Conservation (phyloP, 2,888 invertebrate genomes). For the Cactoblastis cactorum region DNA sequence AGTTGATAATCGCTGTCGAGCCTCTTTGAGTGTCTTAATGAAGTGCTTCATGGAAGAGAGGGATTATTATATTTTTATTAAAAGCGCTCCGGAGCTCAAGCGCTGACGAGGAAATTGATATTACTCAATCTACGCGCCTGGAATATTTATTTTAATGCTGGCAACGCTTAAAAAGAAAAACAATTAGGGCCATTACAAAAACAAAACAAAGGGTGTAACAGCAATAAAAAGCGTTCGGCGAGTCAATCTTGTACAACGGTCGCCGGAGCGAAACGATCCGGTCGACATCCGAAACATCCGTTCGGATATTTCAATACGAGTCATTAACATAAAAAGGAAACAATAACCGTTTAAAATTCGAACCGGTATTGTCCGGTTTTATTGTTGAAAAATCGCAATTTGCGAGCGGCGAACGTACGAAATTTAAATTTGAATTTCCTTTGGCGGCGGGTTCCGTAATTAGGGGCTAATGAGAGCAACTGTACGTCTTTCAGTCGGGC, state of each 20-base stretch:
- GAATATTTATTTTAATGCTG: conserved; percentile 24
- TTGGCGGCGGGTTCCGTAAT: conserved; percentile 56
- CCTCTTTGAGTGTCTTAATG: conserved; percentile 65
- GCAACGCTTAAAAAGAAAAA: conserved; percentile 46
- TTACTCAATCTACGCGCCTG: conserved; percentile 31
- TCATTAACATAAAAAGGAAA: conserved; percentile 77
- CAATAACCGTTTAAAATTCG: conserved; percentile 77
- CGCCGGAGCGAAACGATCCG: conserved; percentile 57
- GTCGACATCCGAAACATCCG: conserved; percentile 54
- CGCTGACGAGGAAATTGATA: conserved; percentile 51
- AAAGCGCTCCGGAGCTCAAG: conserved; percentile 34
- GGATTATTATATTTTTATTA: conserved; percentile 65
- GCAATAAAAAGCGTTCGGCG: conserved; percentile 56
- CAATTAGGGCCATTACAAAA: conserved; percentile 51
- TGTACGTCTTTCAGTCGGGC: conserved; percentile 44
- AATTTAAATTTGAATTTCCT: conserved; percentile 73
- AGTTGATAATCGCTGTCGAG: conserved; percentile 62
- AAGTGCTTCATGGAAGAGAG: conserved; percentile 55
- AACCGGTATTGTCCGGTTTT: conserved; percentile 65
- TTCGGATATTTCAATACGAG: conserved; percentile 66
- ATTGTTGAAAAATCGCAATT: conserved; percentile 70
- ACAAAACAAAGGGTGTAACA: conserved; percentile 55
- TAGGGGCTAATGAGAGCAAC: conserved; percentile 72
- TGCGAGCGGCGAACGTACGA: conserved; percentile 56
- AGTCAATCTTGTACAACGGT: conserved; percentile 60